These are phyloP conservation scores for Lymantria dispar DNA, from an alignment of 2,888 invertebrate species.

Conservation along the genomic window DNA sequence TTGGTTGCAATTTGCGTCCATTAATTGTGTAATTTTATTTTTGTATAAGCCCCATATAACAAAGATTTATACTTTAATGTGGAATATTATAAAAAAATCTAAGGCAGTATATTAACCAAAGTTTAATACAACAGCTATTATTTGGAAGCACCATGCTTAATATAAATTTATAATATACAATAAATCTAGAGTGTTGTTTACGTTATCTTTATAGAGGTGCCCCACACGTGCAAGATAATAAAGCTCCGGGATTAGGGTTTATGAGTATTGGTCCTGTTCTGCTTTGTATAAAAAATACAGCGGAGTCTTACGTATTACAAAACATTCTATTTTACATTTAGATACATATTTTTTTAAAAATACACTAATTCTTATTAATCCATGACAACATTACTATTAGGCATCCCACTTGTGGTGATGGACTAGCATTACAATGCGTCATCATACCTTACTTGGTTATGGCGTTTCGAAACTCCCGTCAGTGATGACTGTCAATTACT, in stretches of 20 bases:
- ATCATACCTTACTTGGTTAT: too few relatives aligned
- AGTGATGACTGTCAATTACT: too few relatives aligned
- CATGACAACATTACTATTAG: too few relatives aligned
- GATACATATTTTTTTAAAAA: conserved; percentile 2
- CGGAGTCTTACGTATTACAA: neutral
- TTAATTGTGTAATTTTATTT: too few relatives aligned
- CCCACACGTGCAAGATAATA: conserved; percentile 36
- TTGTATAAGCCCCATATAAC: too few relatives aligned
- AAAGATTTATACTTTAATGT: too few relatives aligned
- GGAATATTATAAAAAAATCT: too few relatives aligned
- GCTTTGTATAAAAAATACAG: conserved; percentile 13
- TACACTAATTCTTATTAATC: neutral
- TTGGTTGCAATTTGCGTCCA: too few relatives aligned
- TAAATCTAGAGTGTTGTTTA: conserved; percentile 37
- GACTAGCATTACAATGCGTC: too few relatives aligned
- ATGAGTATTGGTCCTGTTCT: conserved; percentile 16
- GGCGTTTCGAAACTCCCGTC: too few relatives aligned
- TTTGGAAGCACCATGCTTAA: conserved; percentile 19
- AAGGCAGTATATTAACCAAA: neutral
- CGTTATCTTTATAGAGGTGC: conserved; percentile 34
- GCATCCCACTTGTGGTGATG: too few relatives aligned
- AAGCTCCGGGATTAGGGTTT: conserved; percentile 31
- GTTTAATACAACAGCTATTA: neutral
- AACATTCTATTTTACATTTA: neutral
- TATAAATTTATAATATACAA: conserved; percentile 38